Percentiles rank a stretch among this genome's conserved stretches.
Conservation (phyloP, 2,888 invertebrate species). For the Ernsta delagoae region DNA sequence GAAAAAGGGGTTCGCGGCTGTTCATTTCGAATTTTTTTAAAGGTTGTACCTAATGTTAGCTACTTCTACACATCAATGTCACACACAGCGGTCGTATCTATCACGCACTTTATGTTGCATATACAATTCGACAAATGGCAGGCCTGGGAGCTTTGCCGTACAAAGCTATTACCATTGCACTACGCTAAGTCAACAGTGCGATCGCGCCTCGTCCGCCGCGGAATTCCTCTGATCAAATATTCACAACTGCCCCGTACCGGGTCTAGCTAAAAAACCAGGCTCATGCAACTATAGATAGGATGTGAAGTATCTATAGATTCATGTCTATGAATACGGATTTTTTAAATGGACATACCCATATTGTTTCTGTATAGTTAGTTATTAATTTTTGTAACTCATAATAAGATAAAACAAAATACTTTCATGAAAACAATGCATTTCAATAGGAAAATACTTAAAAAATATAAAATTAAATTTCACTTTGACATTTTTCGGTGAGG, state of each 20-base stretch:
- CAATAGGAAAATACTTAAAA: too few species aligned
- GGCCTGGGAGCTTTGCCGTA: slow-evolving; percentile 33
- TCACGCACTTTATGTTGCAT: slow-evolving; percentile 35
- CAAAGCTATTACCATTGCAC: slow-evolving; percentile 40
- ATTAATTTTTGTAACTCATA: too few species aligned
- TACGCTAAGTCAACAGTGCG: slow-evolving; percentile 48
- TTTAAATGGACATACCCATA: too few species aligned
- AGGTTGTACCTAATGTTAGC: not conserved
- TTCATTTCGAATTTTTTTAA: not conserved
- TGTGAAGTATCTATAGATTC: not conserved
- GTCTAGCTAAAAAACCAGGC: slow-evolving; percentile 29
- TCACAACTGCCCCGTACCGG: slow-evolving; percentile 51
- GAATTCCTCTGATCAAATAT: slow-evolving; percentile 63
- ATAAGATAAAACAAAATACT: too few species aligned
- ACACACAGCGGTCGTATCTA: not conserved
- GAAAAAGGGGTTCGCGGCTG: not conserved
- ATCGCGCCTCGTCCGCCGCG: slow-evolving; percentile 51
- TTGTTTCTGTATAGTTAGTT: too few species aligned
- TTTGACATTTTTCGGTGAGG: not conserved
- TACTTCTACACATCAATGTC: not conserved
- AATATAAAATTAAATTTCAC: too few species aligned
- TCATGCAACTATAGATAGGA: slow-evolving; percentile 5
- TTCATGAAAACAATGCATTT: too few species aligned
- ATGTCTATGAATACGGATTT: not conserved
- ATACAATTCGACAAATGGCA: slow-evolving; percentile 33